Evolutionary conservation across 2,113 vertebrate genomes (phyloP).

Genomic region (Alexandromys fortis): DNA sequence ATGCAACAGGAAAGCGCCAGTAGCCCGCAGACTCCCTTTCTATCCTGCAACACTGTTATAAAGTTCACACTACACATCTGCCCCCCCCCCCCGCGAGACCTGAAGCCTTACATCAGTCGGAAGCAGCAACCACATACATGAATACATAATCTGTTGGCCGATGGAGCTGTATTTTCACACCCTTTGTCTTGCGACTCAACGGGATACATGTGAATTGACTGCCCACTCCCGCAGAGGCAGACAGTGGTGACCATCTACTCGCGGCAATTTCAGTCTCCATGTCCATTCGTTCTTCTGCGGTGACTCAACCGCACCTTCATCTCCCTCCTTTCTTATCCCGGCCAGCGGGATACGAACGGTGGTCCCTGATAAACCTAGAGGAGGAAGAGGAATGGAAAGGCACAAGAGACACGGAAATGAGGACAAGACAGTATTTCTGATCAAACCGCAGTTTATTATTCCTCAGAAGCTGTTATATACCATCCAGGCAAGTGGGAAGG

Average conservation of each 20-base stretch:
- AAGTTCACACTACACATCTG: neutral
- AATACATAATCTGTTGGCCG: neutral
- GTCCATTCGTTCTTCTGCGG: rapidly evolving
- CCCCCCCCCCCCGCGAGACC: neutral
- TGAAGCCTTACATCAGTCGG: neutral
- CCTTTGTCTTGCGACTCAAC: neutral
- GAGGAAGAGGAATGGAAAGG: no score
- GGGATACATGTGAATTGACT: neutral
- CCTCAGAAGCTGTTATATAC: no score
- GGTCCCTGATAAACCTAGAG: no score
- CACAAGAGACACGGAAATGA: no score
- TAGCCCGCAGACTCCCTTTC: neutral
- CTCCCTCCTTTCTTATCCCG: neutral
- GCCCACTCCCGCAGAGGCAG: no score
- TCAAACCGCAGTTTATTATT: no score
- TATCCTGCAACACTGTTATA: no score
- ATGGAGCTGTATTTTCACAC: neutral
- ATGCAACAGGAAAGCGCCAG: rapidly evolving
- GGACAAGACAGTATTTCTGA: no score
- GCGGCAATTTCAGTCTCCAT: neutral
- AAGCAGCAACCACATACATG: no score
- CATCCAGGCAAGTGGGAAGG: no score
- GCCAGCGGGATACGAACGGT: no score
- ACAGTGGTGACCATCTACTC: neutral
- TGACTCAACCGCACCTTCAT: no score